Evolutionary conservation across 2,113 vertebrate genomes (phyloP), one percentile per base, ranked within the genome.

Genomic region (Perognathus longimembris): DNA sequence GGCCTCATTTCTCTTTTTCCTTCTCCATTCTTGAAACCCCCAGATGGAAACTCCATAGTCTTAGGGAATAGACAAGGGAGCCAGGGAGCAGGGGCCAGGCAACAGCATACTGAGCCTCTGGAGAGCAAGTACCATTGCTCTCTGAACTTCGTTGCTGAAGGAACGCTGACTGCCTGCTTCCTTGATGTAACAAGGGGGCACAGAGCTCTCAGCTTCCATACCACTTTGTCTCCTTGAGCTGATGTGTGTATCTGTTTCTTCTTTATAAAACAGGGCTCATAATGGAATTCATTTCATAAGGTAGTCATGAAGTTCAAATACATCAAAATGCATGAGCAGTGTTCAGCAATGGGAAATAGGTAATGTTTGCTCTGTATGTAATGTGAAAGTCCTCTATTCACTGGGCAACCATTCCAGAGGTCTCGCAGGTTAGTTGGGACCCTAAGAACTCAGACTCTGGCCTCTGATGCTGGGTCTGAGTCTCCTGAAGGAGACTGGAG

Each of bases 151-250:
- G 45, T 45, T 45, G 45, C n/a, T n/a, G n/a, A n/a, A n/a, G n/a
- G n/a, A n/a, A n/a, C n/a, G n/a, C n/a, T 1, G 0, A 11, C 8
- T 22, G 32, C 7, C n/a, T 32, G 34, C 10, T 20, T 61, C 15
- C 45, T 17, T 34, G 5, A 18, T 12, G 14, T 17, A 14, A 70
- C 15, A 14, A 50, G 50, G 20, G n/a, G n/a, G 3, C 32, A 5
- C 0, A 32, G n/a, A 32, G 10, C 38, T 6, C 50, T 30, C 40
- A 8, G 1, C 20, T 21, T 70, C 50, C 50, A 3, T 3, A 12
- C 50, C 38, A 21, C 30, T 89, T 11, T 18, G 26, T 21, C 12
- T 0, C 20, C 45, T 38, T 34, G 11, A 22, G 28, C 36, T 64
- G 59, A 36, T 2, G 21, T 26, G 14, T 26, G 22, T 36, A 80